Base-by-base conservation (phyloP, 53 echinoderm and acorn worm genomes). In the Henricia sp. region DNA sequence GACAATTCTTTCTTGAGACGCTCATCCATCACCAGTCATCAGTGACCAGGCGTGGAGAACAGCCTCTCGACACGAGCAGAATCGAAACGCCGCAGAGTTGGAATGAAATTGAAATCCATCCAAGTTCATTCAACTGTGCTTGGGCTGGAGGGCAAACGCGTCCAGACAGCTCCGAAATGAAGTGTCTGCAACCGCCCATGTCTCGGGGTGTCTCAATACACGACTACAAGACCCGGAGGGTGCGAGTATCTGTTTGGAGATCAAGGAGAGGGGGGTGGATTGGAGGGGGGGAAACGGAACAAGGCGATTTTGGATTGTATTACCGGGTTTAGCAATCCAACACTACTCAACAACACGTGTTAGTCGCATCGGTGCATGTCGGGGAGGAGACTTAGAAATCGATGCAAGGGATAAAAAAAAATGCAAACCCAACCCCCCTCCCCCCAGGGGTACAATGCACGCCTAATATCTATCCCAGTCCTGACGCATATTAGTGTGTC, bases 91-190 rank as follows among this genome's bases (percentile, higher is more conserved):
- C n/a, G n/a, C 28, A 44, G 62, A 62, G 77, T 59, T n/a, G 77
- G 62, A 62, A n/a, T 41, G 77, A 77, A 64, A 76, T 86, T 67
- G 77, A 86, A 86, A 76, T 76, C 86, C 74, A 75, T 76, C 70
- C 76, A 55, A 54, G 86, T 76, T 86, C 86, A 51, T 76, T 86
- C 68, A 68, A 67, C 86, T 67, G 52, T 51, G 68, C 74, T 32
- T 5, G 59, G 57, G 44, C 65, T 33, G 37, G 17, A 14, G 39
- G 80, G 63, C 80, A 33, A 24, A 1, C 13, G 19, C 30, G 34
- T 17, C 29, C 56, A 58, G 27, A 39, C 53, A 17, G n/a, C n/a
- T n/a, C n/a, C n/a, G n/a, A n/a, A n/a, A n/a, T n/a, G n/a, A n/a
- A n/a, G 13, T 38, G 37, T 37, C 35, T 13, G 29, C 43, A 46